Base-by-base conservation (phyloP, 2,888 invertebrate genomes). In the Graphium colonna region DNA sequence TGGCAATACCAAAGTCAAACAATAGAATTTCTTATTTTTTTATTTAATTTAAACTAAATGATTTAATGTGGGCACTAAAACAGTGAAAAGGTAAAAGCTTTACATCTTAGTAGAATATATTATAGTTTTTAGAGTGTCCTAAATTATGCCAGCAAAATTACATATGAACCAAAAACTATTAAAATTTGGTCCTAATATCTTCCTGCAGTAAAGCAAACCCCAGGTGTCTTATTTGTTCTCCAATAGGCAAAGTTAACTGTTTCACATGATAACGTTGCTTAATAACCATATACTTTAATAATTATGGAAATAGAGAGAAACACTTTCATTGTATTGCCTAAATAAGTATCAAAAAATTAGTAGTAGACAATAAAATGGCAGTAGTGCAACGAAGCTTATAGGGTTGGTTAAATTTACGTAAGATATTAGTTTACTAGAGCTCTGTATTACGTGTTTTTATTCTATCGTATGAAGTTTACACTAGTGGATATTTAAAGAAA, bases 341-440 rank as follows among this genome's bases (percentile, higher is more conserved):
- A n/a, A n/a, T n/a, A n/a, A n/a, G n/a, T n/a, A n/a, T n/a, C n/a
- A n/a, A n/a, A n/a, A n/a, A n/a, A n/a, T n/a, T n/a, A n/a, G n/a
- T n/a, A n/a, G n/a, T n/a, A n/a, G n/a, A n/a, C n/a, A n/a, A n/a
- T n/a, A n/a, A n/a, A n/a, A n/a, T 64, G 61, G 67, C 67, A 60
- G 62, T 64, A 66, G 64, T 67, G 67, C 64, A 68, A 61, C 65
- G 54, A 59, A 58, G 33, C 51, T 48, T 59, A 64, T 63, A 69
- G 66, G 64, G 67, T 65, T 62, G 62, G 63, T 60, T 71, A 71
- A 70, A 61, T 55, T 69, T 60, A 45, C 54, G 60, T 69, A 64
- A 73, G 62, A 69, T 73, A 72, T 70, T 62, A 65, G 64, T 67
- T 65, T 67, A 66, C 60, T 67, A 64, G 60, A 56, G 42, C 56